These are phyloP conservation scores for Diglossa cyanea DNA, from an alignment of 2,797 vertebrate genomes.

Conservation along the genomic window DNA sequence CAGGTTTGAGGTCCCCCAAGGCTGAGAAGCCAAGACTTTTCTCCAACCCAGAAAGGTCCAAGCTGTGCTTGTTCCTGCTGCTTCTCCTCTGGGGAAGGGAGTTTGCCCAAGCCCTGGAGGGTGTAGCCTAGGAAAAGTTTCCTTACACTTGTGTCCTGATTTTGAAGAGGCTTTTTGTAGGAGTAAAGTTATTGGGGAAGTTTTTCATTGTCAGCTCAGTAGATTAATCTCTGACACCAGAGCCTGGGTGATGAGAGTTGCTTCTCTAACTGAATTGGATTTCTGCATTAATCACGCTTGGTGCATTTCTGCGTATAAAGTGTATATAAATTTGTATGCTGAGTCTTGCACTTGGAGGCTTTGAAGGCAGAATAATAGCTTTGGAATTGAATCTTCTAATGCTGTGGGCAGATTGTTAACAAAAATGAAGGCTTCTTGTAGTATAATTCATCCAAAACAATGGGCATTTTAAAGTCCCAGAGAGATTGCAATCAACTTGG, in stretches of 20 bases:
- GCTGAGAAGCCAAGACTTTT: background rate
- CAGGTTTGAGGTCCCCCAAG: background rate
- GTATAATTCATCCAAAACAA: constrained; percentile 69
- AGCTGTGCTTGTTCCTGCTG: background rate
- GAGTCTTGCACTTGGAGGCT: constrained; percentile 32
- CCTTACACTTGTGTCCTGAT: background rate
- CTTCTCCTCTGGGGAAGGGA: background rate
- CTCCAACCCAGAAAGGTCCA: background rate
- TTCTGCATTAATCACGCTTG: constrained; percentile 37
- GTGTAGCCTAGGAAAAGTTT: background rate
- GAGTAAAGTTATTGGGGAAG: background rate
- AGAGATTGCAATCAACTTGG: constrained; percentile 56
- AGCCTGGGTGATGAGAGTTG: constrained; percentile 8
- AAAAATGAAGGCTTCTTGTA: constrained; percentile 60
- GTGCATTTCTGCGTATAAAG: constrained; percentile 26
- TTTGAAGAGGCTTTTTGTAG: background rate
- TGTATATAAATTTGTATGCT: constrained; percentile 58
- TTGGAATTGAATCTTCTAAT: constrained; percentile 67
- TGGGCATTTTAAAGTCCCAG: constrained; percentile 46
- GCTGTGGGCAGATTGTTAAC: constrained; percentile 66
- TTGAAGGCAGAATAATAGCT: constrained; percentile 65
- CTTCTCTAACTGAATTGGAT: constrained; percentile 39
- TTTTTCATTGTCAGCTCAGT: constrained; percentile 33
- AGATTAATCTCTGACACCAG: constrained; percentile 52
- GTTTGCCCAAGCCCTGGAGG: background rate